These are phyloP conservation scores for Drosophila pseudoobscura DNA, from an alignment of 1,140 invertebrate species.

Conservation along the genomic window DNA sequence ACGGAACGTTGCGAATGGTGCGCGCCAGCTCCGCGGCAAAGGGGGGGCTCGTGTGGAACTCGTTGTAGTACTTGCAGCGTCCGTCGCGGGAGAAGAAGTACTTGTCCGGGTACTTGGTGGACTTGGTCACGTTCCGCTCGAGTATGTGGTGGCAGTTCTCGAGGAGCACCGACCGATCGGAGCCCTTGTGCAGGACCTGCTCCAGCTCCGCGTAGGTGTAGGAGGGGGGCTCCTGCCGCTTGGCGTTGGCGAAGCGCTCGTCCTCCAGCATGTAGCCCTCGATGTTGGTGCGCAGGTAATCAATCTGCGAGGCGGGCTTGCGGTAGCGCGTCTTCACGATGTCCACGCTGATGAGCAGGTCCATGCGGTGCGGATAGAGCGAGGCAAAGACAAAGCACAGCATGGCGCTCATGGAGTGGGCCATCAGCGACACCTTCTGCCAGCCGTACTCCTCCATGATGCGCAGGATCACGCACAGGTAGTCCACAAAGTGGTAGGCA, in stretches of 20 bases:
- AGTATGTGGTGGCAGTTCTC: constrained; percentile 85
- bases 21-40: constrained; percentile 68
- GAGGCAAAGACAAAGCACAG: constrained; percentile 85
- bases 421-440: constrained; percentile 87
- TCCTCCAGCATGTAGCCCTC: constrained; percentile 77
- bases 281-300: constrained; percentile 71
- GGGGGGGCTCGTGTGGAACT: constrained; percentile 63
- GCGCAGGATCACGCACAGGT: constrained; percentile 85
- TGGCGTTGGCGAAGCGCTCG: constrained; percentile 65
- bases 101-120: constrained; percentile 85
- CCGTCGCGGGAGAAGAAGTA: constrained; percentile 86
- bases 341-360: constrained; percentile 87
- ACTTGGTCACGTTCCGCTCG: constrained; percentile 85
- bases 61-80: constrained; percentile 84
- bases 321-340: constrained; percentile 85
- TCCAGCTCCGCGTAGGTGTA: constrained; percentile 86
- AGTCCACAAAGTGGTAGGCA: constrained; percentile 86
- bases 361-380: constrained; percentile 85
- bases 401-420: constrained; percentile 88
- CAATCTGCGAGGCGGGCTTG: constrained; percentile 58
- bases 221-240: constrained; percentile 84
- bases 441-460: constrained; percentile 88
- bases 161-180: constrained; percentile 84
- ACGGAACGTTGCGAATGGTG: constrained; percentile 71
- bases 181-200: constrained; percentile 84